Percentiles rank a stretch among this genome's conserved stretches.
phyloP scores from a whole-genome alignment of 2,797 vertebrate species.

The Phrynocephalus forsythii region DNA sequence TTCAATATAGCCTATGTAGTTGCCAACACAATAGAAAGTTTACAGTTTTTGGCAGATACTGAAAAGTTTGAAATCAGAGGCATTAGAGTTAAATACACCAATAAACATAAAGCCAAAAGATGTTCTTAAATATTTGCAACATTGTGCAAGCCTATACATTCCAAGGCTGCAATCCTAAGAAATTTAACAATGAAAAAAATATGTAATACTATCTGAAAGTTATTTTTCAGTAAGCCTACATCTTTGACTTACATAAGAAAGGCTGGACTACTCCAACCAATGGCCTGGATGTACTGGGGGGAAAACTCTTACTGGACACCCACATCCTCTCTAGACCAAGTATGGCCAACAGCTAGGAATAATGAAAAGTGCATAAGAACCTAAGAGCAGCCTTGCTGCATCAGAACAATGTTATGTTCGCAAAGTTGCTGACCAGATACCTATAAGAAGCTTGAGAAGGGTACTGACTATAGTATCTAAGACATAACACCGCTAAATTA shows the following conservation, averaged over 20 bases:
- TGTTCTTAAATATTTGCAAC: constrained; percentile 38
- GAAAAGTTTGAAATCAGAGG: neutral
- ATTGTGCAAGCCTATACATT: constrained; percentile 15
- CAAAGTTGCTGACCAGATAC: neutral
- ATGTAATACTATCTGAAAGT: neutral
- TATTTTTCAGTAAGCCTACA: neutral
- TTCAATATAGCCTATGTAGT: constrained; percentile 29
- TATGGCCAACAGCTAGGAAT: neutral
- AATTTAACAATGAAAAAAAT: neutral
- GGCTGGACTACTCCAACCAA: neutral
- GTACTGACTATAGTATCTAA: neutral
- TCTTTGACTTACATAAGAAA: neutral
- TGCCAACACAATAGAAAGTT: constrained; percentile 17
- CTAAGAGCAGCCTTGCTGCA: neutral
- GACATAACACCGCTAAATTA: neutral
- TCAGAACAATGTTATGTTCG: neutral
- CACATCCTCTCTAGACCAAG: neutral
- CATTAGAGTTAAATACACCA: constrained; percentile 11
- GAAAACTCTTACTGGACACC: neutral
- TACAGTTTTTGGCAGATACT: neutral
- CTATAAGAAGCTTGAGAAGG: neutral
- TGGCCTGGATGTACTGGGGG: neutral
- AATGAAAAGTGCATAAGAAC: neutral
- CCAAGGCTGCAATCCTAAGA: neutral
- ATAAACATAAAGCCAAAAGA: neutral